These are phyloP conservation scores for Knipowitschia caucasica DNA, from an alignment of 2,797 vertebrate species.

Conservation along the genomic window DNA sequence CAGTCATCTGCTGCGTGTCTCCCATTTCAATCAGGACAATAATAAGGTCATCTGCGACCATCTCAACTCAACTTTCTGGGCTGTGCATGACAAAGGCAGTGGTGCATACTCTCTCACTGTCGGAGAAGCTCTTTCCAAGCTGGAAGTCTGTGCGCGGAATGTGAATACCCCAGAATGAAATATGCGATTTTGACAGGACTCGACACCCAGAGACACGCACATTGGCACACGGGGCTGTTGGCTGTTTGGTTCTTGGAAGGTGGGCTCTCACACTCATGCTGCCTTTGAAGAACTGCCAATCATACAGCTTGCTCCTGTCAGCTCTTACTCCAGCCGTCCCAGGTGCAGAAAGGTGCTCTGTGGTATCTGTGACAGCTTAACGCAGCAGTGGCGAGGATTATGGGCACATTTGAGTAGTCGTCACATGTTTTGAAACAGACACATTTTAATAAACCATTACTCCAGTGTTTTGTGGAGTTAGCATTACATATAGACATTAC, in stretches of 20 bases:
- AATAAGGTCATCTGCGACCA: conserved; percentile 1
- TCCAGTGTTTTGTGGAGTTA: too few relatives aligned
- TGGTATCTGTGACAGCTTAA: conserved; percentile 35
- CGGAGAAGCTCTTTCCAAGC: neutral
- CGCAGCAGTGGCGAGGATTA: conserved; percentile 27
- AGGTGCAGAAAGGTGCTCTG: conserved; percentile 35
- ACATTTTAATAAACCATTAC: too few relatives aligned
- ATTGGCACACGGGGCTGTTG: conserved; percentile 2
- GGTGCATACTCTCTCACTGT: conserved; percentile 24
- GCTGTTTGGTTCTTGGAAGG: conserved; percentile 15
- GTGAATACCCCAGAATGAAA: conserved; percentile 14
- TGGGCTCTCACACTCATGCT: conserved; percentile 25
- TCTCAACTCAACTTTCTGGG: conserved; percentile 11
- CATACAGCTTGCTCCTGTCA: conserved; percentile 33
- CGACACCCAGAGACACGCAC: conserved; percentile 6
- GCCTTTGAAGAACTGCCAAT: conserved; percentile 52
- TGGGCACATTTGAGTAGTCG: conserved; percentile 26
- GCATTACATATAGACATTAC: too few relatives aligned
- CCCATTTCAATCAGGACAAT: conserved; percentile 6
- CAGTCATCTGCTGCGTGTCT: neutral
- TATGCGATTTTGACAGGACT: conserved; percentile 6
- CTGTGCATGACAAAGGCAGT: conserved; percentile 7
- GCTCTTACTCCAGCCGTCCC: conserved; percentile 29
- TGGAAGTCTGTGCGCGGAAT: conserved; percentile 16
- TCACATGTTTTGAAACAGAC: too few relatives aligned